Evolutionary conservation across 2,113 vertebrate genomes (phyloP).

Genomic region (Pseudonaja textilis): DNA sequence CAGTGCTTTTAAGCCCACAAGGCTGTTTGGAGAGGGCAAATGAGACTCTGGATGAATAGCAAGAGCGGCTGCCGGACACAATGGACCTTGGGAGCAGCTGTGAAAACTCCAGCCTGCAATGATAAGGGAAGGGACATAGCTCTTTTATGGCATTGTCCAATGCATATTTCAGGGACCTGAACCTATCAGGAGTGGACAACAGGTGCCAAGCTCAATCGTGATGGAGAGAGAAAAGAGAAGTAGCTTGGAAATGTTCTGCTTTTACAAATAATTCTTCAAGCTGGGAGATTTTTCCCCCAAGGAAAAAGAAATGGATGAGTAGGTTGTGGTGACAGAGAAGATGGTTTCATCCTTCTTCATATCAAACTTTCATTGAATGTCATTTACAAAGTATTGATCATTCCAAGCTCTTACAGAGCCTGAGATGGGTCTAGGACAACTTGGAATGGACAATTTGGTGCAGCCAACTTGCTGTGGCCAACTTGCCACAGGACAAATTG

Average conservation of each 20-base stretch:
- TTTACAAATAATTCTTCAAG: background rate
- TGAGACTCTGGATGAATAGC: constrained; percentile 50
- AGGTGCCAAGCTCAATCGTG: constrained; percentile 48
- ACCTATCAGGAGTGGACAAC: constrained; percentile 51
- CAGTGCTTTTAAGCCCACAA: background rate
- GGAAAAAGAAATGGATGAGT: background rate
- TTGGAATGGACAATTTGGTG: background rate
- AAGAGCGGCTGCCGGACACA: constrained; percentile 54
- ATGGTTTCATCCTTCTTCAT: constrained; percentile 35
- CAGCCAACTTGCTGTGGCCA: background rate
- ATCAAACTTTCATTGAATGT: constrained; percentile 32
- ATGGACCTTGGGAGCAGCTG: constrained; percentile 50
- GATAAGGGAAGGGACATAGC: constrained; percentile 14
- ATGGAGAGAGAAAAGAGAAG: accelerated
- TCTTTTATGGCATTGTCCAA: constrained; percentile 52
- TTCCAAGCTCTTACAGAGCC: constrained; percentile 37
- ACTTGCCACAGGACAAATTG: background rate
- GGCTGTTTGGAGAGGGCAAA: background rate
- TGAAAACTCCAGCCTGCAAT: constrained; percentile 33
- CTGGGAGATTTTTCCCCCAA: background rate
- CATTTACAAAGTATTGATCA: constrained; percentile 53
- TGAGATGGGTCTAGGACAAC: background rate
- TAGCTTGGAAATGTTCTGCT: constrained; percentile 18
- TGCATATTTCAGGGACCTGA: constrained; percentile 59
- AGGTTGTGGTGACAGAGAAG: background rate